Evolutionary conservation across 1,140 invertebrate genomes (phyloP), one percentile per base, ranked within the genome.

Genomic region (Aleiodes sp.): DNA sequence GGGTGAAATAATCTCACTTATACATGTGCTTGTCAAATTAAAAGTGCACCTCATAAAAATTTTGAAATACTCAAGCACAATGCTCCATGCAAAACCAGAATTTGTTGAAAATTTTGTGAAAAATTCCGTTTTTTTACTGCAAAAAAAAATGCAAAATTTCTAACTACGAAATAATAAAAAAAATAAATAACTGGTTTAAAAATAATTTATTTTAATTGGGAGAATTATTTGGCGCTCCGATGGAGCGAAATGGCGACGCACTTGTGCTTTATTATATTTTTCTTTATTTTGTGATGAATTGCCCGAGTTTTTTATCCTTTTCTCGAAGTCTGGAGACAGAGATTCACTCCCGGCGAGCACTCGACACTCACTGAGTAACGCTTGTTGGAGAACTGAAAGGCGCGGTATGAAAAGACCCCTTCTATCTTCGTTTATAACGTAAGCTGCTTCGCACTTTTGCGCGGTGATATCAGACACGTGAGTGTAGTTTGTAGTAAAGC

Each of bases 31-130:
- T 64, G 10, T 52, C 46, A 19, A 52, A n/a, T 21, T 8, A 35
- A 57, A 9, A 37, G 56, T 52, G 57, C 57, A 60, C 33, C n/a
- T 16, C 4, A 9, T 52, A 24, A 16, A n/a, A 14, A 41, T 56
- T 71, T 73, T 69, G 62, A 68, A 77, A 78, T 70, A 75, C 71
- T 72, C 75, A 84, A 84, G 76, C 73, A 33, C 78, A 78, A 74
- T 70, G n/a, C 73, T 65, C 80, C 82, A 85, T 85, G 82, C 82
- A 84, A 79, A 41, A 75, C 12, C 61, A 75, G 65, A 63, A 16
- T 26, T 60, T 29, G 10, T 39, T 29, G 19, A 57, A 19, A 68
- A 8, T 57, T 4, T 33, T 35, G 46, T 43, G 4, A 21, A 28
- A 16, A 43, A 9, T 70, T 60, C 21, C 24, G 21, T 71, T 56